phyloP scores from a whole-genome alignment of 2,888 invertebrate species.

The Stenodema calcarata region DNA sequence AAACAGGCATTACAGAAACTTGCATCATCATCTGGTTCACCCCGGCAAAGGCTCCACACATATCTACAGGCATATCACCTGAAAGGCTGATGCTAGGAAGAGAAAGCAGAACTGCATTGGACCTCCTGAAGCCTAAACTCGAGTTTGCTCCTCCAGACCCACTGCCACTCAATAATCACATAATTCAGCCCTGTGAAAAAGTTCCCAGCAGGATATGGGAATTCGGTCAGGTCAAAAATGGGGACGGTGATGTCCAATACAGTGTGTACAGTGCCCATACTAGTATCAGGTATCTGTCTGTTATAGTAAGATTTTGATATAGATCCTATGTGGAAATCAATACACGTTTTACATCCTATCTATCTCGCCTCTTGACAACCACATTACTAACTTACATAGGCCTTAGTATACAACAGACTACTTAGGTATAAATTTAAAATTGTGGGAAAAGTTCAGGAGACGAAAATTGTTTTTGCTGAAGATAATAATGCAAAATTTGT shows the following conservation, averaged over 20 bases:
- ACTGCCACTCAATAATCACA: neutral
- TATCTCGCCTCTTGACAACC: too few species aligned
- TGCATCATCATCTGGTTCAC: neutral
- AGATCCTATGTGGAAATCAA: too few species aligned
- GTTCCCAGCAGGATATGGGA: slow-evolving; percentile 7
- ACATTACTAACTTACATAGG: too few species aligned
- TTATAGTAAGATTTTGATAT: too few species aligned
- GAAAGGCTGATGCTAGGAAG: slow-evolving; percentile 22
- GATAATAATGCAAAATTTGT: too few species aligned
- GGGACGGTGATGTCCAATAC: neutral
- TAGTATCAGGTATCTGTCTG: too few species aligned
- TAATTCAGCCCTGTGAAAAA: neutral
- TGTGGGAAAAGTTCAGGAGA: too few species aligned
- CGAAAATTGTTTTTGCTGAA: too few species aligned
- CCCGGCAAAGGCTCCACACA: neutral
- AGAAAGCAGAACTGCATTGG: neutral
- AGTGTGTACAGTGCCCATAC: too few species aligned
- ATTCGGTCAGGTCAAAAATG: neutral
- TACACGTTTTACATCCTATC: too few species aligned
- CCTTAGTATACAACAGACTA: too few species aligned
- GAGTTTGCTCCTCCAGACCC: neutral
- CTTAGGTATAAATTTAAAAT: too few species aligned
- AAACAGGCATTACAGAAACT: neutral
- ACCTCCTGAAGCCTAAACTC: slow-evolving; percentile 24
- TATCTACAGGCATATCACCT: neutral